Conservation (phyloP, 2,888 invertebrate species). For the Drosophila pegasa region DNA sequence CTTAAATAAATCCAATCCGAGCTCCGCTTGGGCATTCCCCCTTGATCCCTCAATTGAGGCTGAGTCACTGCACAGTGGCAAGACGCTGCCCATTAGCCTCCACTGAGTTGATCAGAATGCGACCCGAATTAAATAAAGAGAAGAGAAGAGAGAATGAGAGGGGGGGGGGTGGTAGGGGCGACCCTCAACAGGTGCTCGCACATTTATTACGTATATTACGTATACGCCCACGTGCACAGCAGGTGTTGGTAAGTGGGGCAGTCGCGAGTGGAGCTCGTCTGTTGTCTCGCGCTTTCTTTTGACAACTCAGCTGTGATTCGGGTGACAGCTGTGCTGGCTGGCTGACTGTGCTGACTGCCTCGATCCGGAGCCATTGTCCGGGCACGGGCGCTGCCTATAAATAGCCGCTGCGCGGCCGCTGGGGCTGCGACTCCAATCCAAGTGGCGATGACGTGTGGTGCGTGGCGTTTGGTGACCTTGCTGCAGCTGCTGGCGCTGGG, state of each 20-base stretch:
- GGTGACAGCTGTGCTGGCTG: slow-evolving; percentile 15
- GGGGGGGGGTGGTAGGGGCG: not conserved
- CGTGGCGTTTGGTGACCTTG: not conserved
- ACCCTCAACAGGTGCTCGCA: slow-evolving; percentile 13
- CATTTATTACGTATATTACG: slow-evolving; percentile 40
- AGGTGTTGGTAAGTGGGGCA: slow-evolving; percentile 13
- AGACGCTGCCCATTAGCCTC: not conserved
- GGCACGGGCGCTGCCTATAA: not conserved
- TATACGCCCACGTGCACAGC: slow-evolving; percentile 5
- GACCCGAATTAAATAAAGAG: slow-evolving; percentile 1
- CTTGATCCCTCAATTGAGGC: not conserved
- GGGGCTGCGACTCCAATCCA: slow-evolving; percentile 2
- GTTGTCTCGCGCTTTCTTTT: not conserved
- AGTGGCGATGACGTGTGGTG: not conserved
- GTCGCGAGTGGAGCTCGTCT: slow-evolving; percentile 3
- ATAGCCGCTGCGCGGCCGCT: not conserved
- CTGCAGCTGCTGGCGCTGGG: slow-evolving; percentile 8
- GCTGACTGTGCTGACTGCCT: too few species aligned
- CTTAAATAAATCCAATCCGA: too few species aligned
- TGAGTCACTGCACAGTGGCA: not conserved
- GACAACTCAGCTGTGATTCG: slow-evolving; percentile 36
- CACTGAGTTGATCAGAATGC: not conserved
- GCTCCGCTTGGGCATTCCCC: not conserved
- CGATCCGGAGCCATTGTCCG: slow-evolving; percentile 12
- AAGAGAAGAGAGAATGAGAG: not conserved